phyloP scores from a whole-genome alignment of 2,113 vertebrate genomes.

The Tachysurus fulvidraco region DNA sequence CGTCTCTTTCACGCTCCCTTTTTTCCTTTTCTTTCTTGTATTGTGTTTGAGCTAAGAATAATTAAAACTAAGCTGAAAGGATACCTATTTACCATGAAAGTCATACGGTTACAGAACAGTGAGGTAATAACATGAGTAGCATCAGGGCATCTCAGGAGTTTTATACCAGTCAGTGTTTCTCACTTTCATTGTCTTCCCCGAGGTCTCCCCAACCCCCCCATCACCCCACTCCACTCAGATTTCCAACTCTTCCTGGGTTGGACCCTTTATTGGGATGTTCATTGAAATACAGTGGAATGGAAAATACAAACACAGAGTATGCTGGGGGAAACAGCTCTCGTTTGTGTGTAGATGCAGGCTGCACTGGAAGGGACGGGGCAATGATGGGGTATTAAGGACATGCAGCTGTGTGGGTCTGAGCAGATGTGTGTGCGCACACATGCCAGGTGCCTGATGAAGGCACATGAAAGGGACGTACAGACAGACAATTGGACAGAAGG shows the following conservation, averaged over 20 bases:
- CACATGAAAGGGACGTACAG: conserved; percentile 2
- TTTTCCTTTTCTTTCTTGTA: conserved; percentile 66
- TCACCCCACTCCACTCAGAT: conserved; percentile 1
- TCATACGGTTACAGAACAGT: conserved; percentile 42
- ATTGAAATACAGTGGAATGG: neutral
- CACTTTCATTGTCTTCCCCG: neutral
- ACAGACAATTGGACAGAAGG: conserved; percentile 13
- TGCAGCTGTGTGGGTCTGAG: conserved; percentile 38
- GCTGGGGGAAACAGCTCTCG: neutral
- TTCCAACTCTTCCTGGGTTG: neutral
- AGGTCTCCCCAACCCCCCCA: neutral
- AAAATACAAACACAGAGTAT: neutral
- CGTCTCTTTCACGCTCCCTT: conserved; percentile 72
- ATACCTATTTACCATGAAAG: conserved; percentile 73
- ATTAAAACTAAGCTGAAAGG: conserved; percentile 70
- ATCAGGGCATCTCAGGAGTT: neutral
- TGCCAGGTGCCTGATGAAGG: conserved; percentile 34
- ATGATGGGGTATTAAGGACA: conserved; percentile 23
- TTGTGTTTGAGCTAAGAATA: conserved; percentile 71
- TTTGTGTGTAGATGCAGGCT: neutral
- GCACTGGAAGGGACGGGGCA: neutral
- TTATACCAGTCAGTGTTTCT: neutral
- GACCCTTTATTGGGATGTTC: neutral
- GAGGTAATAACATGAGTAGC: too few species aligned
- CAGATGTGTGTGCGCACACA: neutral